Evolutionary conservation across 35 echinoderm and acorn worm species (phyloP).

Genomic region (Hemicentrotus pulcherrimus): DNA sequence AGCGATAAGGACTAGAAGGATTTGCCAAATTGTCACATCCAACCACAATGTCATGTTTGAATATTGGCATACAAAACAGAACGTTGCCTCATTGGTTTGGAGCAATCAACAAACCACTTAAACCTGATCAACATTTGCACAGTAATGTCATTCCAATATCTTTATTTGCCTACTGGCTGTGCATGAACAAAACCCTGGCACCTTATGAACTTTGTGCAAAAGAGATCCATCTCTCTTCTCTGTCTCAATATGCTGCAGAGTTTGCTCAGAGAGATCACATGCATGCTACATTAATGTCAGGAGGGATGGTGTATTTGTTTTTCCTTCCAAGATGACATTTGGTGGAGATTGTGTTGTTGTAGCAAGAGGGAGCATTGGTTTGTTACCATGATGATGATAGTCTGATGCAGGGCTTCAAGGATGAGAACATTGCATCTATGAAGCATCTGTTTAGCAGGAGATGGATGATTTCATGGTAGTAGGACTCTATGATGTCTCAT

Average conservation of each 20-base stretch:
- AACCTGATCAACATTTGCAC: background rate
- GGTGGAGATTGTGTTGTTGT: background rate
- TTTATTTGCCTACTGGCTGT: background rate
- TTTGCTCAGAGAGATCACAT: background rate
- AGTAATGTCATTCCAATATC: constrained; percentile 4
- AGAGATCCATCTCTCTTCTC: background rate
- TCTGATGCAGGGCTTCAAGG: background rate
- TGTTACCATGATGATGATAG: background rate
- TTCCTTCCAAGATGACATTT: background rate
- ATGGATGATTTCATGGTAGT: background rate
- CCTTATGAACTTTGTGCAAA: background rate
- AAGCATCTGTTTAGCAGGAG: background rate
- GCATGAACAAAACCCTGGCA: background rate
- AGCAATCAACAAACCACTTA: background rate
- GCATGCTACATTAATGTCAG: background rate
- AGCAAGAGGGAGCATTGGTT: background rate
- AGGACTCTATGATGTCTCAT: background rate
- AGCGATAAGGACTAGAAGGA: background rate
- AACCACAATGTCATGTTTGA: background rate
- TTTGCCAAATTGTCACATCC: background rate
- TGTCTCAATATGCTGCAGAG: background rate
- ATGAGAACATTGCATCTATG: background rate
- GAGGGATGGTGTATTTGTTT: background rate
- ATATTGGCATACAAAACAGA: background rate
- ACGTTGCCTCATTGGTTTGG: background rate